Conservation (phyloP, 1,140 invertebrate genomes). For the Drosophila mojavensis region DNA sequence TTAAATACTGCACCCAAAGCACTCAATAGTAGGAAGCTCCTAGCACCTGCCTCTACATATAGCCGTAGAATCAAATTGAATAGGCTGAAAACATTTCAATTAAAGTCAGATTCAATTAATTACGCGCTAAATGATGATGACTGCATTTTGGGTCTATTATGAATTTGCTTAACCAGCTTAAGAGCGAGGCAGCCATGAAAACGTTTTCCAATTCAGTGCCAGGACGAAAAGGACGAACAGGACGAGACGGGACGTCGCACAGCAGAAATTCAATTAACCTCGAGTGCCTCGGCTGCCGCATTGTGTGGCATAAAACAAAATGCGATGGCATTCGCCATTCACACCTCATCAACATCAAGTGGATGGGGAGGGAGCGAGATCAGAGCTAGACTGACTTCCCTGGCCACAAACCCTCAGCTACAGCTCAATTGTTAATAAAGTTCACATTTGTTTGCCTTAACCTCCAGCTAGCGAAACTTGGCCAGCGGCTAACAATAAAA, state of each 20-base stretch:
- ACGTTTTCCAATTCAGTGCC: conserved; percentile 60
- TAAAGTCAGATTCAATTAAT: conserved; percentile 77
- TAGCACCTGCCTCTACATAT: too few species aligned
- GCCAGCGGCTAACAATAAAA: conserved; percentile 48
- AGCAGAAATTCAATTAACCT: conserved; percentile 79
- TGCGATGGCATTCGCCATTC: conserved; percentile 73
- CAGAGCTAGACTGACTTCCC: conserved; percentile 4
- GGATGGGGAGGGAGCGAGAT: background rate
- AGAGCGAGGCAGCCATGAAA: conserved; percentile 51
- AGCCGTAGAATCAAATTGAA: conserved; percentile 24
- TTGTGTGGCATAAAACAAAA: conserved; percentile 72
- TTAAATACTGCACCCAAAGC: too few species aligned
- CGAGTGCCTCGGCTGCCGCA: conserved; percentile 65
- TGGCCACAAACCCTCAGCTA: conserved; percentile 2
- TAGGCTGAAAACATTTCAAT: conserved; percentile 66
- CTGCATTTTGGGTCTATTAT: conserved; percentile 47
- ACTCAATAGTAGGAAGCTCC: too few species aligned
- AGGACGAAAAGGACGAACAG: background rate
- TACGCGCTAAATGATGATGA: conserved; percentile 49
- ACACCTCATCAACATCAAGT: conserved; percentile 74
- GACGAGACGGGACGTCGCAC: conserved; percentile 15
- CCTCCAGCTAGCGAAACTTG: conserved; percentile 29
- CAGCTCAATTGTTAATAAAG: conserved; percentile 46
- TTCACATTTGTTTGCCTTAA: conserved; percentile 38
- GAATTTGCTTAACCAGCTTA: conserved; percentile 67